Conservation (phyloP, 2,888 invertebrate species). For the Ischnura elegans region DNA sequence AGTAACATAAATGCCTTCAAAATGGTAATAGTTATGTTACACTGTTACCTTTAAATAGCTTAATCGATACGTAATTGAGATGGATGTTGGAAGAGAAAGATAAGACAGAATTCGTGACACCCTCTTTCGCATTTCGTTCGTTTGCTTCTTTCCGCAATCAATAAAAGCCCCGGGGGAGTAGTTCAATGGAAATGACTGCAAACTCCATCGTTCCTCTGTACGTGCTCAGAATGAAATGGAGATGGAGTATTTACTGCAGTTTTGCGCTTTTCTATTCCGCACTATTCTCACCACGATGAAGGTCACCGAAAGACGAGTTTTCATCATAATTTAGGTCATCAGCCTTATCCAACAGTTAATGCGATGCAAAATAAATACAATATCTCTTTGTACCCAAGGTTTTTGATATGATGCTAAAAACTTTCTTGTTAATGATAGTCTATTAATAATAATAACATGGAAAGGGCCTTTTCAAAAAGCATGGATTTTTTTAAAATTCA, state of each 20-base stretch:
- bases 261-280: neutral
- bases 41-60: neutral
- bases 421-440: no score
- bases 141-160: neutral
- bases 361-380: no score
- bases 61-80: neutral
- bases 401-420: no score
- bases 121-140: neutral
- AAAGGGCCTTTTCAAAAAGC: no score
- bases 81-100: neutral
- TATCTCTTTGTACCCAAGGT: no score
- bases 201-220: neutral
- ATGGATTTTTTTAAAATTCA: no score
- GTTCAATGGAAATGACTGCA: neutral
- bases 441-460: no score
- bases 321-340: neutral
- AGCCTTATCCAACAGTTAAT: neutral
- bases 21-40: neutral
- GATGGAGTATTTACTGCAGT: neutral
- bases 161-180: neutral
- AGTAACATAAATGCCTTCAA: no score
- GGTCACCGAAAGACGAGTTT: neutral
- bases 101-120: neutral
- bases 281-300: neutral
- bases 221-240: neutral